Evolutionary conservation across 2,113 vertebrate species (phyloP), one percentile per base, ranked within the genome.

Genomic region (Gymnobelideus leadbeateri): DNA sequence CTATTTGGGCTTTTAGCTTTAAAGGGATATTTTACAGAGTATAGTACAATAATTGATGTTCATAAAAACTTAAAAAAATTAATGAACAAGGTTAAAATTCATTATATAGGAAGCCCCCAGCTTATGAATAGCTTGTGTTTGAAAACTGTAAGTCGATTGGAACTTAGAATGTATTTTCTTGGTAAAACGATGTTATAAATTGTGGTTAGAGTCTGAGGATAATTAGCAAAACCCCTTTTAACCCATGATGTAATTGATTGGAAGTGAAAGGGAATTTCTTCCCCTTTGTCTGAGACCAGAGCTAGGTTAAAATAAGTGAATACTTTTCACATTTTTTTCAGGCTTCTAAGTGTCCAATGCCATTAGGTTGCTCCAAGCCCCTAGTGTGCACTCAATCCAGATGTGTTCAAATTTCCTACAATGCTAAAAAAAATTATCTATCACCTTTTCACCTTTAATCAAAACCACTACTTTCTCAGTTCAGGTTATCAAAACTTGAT

Each of bases 261-360:
- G 68, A 84, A 43, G 19, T 84, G 68, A 43, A 43, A 84, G 89
- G 90, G 43, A 37, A 16, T 84, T 53, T 92, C n/a, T 21, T n/a
- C 1, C 68, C n/a, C 47, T 89, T 93, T 90, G 53, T 89, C 11
- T 54, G 5, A 90, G 21, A 53, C 3, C 89, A 6, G 92, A 52
- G 21, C n/a, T 53, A 51, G 91, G 43, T 92, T 95, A 12, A 0
- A n/a, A 93, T 55, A 93, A 23, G 23, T 93, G 28, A 91, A 3
- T 96, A 37, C 94, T 21, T 95, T 93, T 68, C 24, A 61, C 57
- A 92, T 95, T 37, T 9, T 12, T 94, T 95, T 90, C 21, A 21
- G 19, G 94, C 93, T 95, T 90, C 90, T 57, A 0, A 9, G 3
- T 97, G 8, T 91, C 0, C 91, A 7, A 37, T 93, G 23, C 0